These are phyloP conservation scores for Thelohanellus kitauei DNA, from an alignment of 30 jellyfish, hydroid and myxozoan genomes.

Conservation along the genomic window DNA sequence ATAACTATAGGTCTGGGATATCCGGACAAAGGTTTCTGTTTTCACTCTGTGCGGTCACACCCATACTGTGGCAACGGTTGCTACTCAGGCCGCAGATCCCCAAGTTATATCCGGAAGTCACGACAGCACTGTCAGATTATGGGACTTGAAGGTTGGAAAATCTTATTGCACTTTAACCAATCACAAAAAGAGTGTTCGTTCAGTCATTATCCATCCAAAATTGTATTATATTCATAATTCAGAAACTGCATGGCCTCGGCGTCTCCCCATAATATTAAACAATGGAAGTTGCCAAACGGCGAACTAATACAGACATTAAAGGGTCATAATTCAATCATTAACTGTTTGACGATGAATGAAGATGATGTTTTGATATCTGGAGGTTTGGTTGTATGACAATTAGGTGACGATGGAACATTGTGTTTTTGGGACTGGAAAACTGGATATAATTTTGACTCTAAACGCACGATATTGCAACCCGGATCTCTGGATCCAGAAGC, in stretches of 20 bases:
- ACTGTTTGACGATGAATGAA: constrained; percentile 46
- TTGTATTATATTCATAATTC: background rate
- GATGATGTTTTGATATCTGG: constrained; percentile 82
- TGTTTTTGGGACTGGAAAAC: constrained; percentile 97
- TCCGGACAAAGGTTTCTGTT: constrained; percentile 62
- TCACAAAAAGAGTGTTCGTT: constrained; percentile 79
- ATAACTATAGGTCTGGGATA: constrained; percentile 63
- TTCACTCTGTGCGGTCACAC: constrained; percentile 72
- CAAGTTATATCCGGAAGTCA: constrained; percentile 97
- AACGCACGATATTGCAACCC: constrained; percentile 66
- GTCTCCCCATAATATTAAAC: constrained; percentile 88
- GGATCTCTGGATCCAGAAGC: constrained; percentile 97
- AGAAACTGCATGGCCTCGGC: constrained; percentile 97
- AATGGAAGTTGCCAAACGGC: constrained; percentile 98
- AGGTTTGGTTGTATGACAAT: constrained; percentile 13
- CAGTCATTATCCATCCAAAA: constrained; percentile 43
- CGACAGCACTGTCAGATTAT: constrained; percentile 68
- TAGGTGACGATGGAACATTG: constrained; percentile 95
- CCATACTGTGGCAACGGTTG: constrained; percentile 62
- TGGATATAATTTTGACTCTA: constrained; percentile 63
- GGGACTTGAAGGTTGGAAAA: constrained; percentile 95
- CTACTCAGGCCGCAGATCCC: constrained; percentile 71
- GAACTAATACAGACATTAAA: constrained; percentile 65
- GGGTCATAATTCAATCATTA: constrained; percentile 86
- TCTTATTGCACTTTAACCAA: constrained; percentile 54